Conservation (phyloP, 1,140 invertebrate species). For the Brachionus koreanus region DNA sequence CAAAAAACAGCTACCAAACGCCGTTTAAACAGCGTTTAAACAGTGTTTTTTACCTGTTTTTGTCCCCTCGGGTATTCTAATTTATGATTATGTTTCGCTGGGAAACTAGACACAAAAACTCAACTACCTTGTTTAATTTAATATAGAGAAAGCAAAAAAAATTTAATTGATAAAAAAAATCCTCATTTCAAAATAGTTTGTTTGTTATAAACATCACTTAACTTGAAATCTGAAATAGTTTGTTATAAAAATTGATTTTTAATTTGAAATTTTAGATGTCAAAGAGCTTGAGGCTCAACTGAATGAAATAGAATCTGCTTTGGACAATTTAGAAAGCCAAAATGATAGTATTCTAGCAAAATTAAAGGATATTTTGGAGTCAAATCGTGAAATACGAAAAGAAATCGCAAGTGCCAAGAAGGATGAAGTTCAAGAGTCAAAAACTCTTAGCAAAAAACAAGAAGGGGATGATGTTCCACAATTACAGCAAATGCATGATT, state of each 20-base stretch:
- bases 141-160: not conserved
- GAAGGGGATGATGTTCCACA: not conserved
- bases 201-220: not conserved
- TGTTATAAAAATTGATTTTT: not conserved
- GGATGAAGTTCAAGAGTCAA: not conserved
- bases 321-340: slow-evolving; percentile 40
- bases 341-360: slow-evolving; percentile 6
- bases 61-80: not conserved
- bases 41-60: too few relatives aligned
- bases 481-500: slow-evolving; percentile 27
- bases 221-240: not conserved
- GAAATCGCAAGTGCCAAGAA: not conserved
- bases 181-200: not conserved
- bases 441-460: not conserved
- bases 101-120: not conserved
- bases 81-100: not conserved
- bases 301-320: slow-evolving; percentile 36
- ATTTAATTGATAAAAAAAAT: not conserved
- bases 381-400: slow-evolving; percentile 39
- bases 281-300: slow-evolving; percentile 30
- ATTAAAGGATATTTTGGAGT: slow-evolving; percentile 41
- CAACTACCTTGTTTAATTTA: not conserved
- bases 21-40: too few relatives aligned
- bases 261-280: not conserved
- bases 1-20: too few relatives aligned